phyloP scores from a whole-genome alignment of 2,888 invertebrate species.

The Gymnoscelis rufifasciata region DNA sequence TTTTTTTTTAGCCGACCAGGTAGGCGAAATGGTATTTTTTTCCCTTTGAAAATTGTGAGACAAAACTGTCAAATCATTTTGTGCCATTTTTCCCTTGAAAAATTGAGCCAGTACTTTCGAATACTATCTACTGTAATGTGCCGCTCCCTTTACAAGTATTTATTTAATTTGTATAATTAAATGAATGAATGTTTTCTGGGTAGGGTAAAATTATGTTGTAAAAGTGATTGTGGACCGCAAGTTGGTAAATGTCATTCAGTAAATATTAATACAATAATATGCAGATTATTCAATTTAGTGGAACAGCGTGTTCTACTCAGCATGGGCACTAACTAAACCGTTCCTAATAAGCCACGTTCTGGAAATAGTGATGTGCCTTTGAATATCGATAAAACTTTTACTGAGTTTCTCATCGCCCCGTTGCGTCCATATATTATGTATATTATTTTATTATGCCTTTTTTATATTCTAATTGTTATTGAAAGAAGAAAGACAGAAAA shows the following conservation, averaged over 20 bases:
- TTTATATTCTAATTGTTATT: no score
- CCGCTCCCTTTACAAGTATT: neutral
- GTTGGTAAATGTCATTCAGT: conserved; percentile 17
- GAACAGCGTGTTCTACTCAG: conserved; percentile 19
- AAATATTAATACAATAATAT: conserved; percentile 16
- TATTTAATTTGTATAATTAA: neutral
- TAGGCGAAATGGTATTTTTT: no score
- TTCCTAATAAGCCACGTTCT: conserved; percentile 23
- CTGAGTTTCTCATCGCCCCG: no score
- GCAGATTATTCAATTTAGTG: conserved; percentile 24
- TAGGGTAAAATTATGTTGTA: conserved; percentile 14
- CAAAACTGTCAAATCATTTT: no score
- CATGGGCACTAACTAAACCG: conserved; percentile 20
- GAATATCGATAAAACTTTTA: conserved; percentile 1
- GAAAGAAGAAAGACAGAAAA: no score
- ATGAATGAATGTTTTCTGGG: neutral
- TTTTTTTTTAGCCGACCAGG: no score
- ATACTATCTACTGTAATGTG: neutral
- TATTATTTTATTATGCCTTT: no score
- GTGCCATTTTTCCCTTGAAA: no score
- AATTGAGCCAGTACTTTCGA: no score
- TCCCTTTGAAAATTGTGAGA: no score
- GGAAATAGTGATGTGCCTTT: conserved; percentile 6
- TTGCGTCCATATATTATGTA: no score
- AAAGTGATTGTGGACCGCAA: conserved; percentile 12